Evolutionary conservation across 1,140 invertebrate genomes (phyloP).

Genomic region (Lasioglossum baleicum): DNA sequence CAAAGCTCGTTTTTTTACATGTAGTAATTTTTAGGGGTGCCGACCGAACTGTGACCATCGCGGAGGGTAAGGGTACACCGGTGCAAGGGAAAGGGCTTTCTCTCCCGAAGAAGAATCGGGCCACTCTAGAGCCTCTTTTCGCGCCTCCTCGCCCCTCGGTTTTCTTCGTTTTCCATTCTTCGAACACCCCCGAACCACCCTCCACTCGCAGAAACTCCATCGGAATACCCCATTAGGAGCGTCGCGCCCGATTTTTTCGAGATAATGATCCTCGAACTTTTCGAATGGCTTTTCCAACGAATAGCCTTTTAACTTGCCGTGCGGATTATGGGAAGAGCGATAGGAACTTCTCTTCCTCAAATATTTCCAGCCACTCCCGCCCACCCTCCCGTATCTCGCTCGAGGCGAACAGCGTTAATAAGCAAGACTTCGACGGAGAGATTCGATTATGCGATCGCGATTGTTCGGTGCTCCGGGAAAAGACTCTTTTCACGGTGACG

Average conservation of each 20-base stretch:
- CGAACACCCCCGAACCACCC: not conserved
- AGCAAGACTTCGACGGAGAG: not conserved
- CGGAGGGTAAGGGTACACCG: not conserved
- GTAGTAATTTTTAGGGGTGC: conserved; percentile 61
- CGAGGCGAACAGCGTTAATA: not conserved
- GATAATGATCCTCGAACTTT: conserved; percentile 48
- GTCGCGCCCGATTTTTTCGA: conserved; percentile 36
- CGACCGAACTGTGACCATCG: conserved; percentile 61
- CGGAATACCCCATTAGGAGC: conserved; percentile 41
- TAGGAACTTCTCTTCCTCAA: conserved; percentile 2
- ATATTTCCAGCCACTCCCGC: not conserved
- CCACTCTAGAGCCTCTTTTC: conserved; percentile 31
- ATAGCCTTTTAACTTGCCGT: conserved; percentile 28
- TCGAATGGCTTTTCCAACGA: conserved; percentile 24
- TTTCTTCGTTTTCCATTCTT: not conserved
- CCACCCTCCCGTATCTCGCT: not conserved
- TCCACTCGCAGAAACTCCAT: conserved; percentile 26
- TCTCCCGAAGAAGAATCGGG: conserved; percentile 48
- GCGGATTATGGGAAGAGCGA: not conserved
- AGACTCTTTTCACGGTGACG: no score
- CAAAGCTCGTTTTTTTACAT: conserved; percentile 60
- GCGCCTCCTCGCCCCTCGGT: conserved; percentile 18
- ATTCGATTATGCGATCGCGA: not conserved
- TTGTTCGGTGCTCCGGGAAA: not conserved
- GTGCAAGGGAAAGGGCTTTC: conserved; percentile 18